phyloP scores from a whole-genome alignment of 1,140 invertebrate genomes.

The Ephestia elutella region DNA sequence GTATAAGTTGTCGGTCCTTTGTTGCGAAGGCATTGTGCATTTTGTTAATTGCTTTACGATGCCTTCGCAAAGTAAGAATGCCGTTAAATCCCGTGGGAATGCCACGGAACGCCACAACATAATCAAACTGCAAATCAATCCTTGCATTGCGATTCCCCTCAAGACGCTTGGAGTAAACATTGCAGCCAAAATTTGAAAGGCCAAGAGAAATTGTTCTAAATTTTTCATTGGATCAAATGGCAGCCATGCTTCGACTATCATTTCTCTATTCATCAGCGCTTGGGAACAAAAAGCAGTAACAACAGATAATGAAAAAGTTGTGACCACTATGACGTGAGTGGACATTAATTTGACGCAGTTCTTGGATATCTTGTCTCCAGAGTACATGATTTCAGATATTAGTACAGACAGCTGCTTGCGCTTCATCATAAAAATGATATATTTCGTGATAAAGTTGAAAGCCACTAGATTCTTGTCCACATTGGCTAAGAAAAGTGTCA shows the following conservation, averaged over 20 bases:
- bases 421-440: constrained; percentile 39
- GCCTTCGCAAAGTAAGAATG: too few species aligned
- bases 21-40: too few species aligned
- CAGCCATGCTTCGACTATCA: constrained; percentile 53
- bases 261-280: constrained; percentile 38
- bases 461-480: constrained; percentile 46
- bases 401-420: constrained; percentile 34
- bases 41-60: too few species aligned
- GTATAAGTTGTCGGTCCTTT: too few species aligned
- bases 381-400: constrained; percentile 40
- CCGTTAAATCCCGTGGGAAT: too few species aligned
- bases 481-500: constrained; percentile 36
- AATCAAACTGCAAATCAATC: constrained; percentile 48
- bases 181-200: constrained; percentile 37
- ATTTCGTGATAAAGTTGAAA: constrained; percentile 50
- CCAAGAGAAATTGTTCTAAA: constrained; percentile 33
- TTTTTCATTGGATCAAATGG: constrained; percentile 50
- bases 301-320: constrained; percentile 24
- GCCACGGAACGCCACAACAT: too few species aligned
- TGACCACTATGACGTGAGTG: constrained; percentile 33
- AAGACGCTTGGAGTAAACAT: constrained; percentile 37
- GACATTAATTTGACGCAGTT: constrained; percentile 41
- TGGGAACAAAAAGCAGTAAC: constrained; percentile 34
- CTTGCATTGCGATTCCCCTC: constrained; percentile 51
- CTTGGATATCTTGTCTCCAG: constrained; percentile 41